Conservation (phyloP, 2,888 invertebrate species). For the Meteorus cinctellus region DNA sequence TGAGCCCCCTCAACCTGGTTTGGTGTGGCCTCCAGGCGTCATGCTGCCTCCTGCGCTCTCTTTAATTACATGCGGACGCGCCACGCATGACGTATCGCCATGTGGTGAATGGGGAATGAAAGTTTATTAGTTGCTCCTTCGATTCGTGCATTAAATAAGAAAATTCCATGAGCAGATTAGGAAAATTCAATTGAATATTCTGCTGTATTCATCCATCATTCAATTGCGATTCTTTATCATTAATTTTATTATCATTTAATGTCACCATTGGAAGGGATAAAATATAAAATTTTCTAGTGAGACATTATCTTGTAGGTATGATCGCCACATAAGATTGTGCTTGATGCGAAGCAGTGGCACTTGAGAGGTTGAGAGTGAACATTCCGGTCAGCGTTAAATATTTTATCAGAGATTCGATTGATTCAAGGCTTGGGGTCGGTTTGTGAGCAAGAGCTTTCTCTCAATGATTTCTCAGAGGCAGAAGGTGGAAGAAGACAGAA, state of each 20-base stretch:
- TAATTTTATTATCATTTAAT: no score
- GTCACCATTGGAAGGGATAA: not conserved
- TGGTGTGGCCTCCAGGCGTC: slow-evolving; percentile 67
- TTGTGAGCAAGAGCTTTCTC: not conserved
- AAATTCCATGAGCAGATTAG: not conserved
- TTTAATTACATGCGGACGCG: slow-evolving; percentile 70
- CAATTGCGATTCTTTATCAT: no score
- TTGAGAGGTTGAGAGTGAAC: slow-evolving; percentile 56
- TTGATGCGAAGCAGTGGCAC: slow-evolving; percentile 54
- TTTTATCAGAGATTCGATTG: slow-evolving; percentile 71
- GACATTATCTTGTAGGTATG: slow-evolving; percentile 56
- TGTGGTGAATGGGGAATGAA: slow-evolving; percentile 37
- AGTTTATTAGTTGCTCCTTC: not conserved
- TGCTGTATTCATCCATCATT: no score
- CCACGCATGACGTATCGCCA: slow-evolving; percentile 66
- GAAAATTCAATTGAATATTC: not conserved
- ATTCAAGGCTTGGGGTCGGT: slow-evolving; percentile 58
- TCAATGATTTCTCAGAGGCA: slow-evolving; percentile 45
- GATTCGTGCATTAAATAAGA: not conserved
- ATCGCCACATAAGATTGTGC: slow-evolving; percentile 62
- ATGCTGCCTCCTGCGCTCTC: slow-evolving; percentile 69
- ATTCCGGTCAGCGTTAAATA: slow-evolving; percentile 66
- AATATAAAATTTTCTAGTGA: slow-evolving; percentile 27
- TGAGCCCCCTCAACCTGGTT: slow-evolving; percentile 55
- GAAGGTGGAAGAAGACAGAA: not conserved